Conservation (phyloP, 1,140 invertebrate species). For the Drosophila sucinea region DNA sequence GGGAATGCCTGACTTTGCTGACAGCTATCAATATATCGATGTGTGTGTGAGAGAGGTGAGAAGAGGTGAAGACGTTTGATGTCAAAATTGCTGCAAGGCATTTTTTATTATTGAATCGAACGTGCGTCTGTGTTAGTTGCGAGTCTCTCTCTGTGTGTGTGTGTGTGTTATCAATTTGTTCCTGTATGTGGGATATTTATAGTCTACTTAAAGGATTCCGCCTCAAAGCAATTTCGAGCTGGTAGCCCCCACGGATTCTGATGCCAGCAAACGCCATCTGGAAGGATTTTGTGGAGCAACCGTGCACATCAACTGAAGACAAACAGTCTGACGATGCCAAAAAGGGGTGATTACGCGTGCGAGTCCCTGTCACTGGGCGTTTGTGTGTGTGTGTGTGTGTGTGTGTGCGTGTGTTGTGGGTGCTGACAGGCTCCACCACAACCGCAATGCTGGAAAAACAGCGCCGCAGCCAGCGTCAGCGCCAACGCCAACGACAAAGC, state of each 20-base stretch:
- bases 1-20: constrained; percentile 53
- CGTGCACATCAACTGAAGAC: constrained; percentile 68
- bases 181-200: constrained; percentile 55
- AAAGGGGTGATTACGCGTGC: constrained; percentile 60
- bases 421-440: constrained; percentile 59
- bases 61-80: constrained; percentile 73
- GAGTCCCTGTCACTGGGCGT: constrained; percentile 5
- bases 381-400: constrained; percentile 20
- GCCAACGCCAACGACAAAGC: constrained; percentile 17
- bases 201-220: constrained; percentile 74
- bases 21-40: constrained; percentile 54
- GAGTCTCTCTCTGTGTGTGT: constrained; percentile 20
- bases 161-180: constrained; percentile 21
- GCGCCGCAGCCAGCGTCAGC: constrained; percentile 34
- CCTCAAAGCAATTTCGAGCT: constrained; percentile 67
- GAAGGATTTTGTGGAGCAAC: constrained; percentile 58
- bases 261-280: constrained; percentile 38
- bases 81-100: constrained; percentile 73
- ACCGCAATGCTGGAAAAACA: constrained; percentile 66
- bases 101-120: constrained; percentile 45
- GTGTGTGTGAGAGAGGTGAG: background rate
- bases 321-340: constrained; percentile 68
- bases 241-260: constrained; percentile 41
- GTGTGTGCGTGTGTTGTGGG: constrained; percentile 27
- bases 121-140: constrained; percentile 22